Evolutionary conservation across 2,888 invertebrate species (phyloP), one percentile per base, ranked within the genome.

Genomic region (Patella depressa): DNA sequence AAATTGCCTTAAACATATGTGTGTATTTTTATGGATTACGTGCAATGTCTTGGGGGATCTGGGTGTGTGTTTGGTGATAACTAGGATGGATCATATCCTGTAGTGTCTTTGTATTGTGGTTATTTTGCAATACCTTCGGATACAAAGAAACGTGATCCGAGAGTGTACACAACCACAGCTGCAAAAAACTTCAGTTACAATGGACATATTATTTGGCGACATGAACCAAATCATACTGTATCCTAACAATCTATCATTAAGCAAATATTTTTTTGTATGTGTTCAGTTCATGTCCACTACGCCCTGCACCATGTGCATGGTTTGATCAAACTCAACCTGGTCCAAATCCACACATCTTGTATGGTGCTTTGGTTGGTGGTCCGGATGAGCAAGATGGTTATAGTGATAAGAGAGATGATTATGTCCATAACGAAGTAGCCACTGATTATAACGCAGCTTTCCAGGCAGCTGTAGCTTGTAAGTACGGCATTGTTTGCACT

Each of bases 221-320:
- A 34, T 34, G 34, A 4, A 34, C 34, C 34, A 34, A 4, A 3
- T 34, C 65, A 17, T 65, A 65, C 65, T 9, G 65, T 65, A 5
- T 17, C 19, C 19, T 17, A 5, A 3, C 65, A 65, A n/a, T 65
- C 7, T 65, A n/a, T 3, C 53, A 45, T 45, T 45, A 45, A 45
- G 9, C 45, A 45, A 45, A 45, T 9, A 1, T 5, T 45, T 45
- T 45, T 45, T 34, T 34, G 34, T 34, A 4, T 34, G 34, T 34
- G 5, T 78, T n/a, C 75, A 89, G 89, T 69, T 89, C 90, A 3
- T 90, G 90, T 78, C 88, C 88, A 4, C 81, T 78, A 29, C 81
- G 80, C 54, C 85, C 83, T 11, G 87, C 87, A 9, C 84, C 85
- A 0, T 90, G 90, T 76, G 84, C 83, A n/a, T 88, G 87, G 87